Evolutionary conservation across 2,113 vertebrate species (phyloP).

Genomic region (Zonotrichia leucophrys): DNA sequence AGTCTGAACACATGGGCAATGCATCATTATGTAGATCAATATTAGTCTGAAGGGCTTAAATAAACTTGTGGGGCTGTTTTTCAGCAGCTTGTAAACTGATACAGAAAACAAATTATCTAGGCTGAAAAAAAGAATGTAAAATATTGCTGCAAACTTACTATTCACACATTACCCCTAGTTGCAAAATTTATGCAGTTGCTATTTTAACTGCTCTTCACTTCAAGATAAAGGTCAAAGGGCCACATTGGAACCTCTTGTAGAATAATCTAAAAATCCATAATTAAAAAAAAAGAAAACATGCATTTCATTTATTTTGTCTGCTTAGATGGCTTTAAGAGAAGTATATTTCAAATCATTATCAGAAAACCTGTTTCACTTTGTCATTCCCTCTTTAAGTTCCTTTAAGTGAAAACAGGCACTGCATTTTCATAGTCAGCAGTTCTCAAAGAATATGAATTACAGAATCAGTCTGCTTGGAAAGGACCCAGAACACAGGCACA

Average conservation of each 20-base stretch:
- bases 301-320: background rate
- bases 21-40: background rate
- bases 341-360: background rate
- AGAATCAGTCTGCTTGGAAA: background rate
- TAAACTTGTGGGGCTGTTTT: rapidly evolving
- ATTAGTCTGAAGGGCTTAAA: background rate
- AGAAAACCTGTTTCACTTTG: background rate
- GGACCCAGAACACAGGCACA: background rate
- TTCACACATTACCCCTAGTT: background rate
- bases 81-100: background rate
- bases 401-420: background rate
- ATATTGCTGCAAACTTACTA: background rate
- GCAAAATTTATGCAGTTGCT: background rate
- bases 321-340: background rate
- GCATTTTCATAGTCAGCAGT: background rate
- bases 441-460: background rate
- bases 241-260: rapidly evolving
- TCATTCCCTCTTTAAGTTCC: background rate
- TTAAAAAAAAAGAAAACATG: background rate
- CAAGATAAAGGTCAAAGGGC: background rate
- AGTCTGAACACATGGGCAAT: background rate
- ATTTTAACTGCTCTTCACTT: background rate
- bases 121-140: background rate
- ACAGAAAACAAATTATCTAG: background rate
- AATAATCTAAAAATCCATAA: background rate